These are phyloP conservation scores for Epistrophella euchroma DNA, from an alignment of 2,888 invertebrate genomes.

Conservation along the genomic window DNA sequence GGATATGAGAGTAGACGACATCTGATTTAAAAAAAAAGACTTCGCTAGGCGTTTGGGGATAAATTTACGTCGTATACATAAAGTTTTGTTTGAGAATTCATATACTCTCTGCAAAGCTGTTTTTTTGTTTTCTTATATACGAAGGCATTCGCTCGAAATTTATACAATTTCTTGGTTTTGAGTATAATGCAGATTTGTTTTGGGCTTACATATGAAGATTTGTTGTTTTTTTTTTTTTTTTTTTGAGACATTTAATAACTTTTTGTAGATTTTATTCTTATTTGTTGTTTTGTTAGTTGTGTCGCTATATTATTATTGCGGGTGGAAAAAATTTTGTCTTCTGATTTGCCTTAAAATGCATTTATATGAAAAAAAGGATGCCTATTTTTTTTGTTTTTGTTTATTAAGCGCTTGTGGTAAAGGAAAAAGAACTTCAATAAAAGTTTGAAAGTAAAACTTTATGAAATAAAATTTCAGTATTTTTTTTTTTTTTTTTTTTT, in stretches of 20 bases:
- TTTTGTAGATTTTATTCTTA: slow-evolving; percentile 1
- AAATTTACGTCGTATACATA: slow-evolving; percentile 1
- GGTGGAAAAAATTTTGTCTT: background rate
- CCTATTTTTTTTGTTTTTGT: background rate
- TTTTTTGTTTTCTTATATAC: slow-evolving; percentile 3
- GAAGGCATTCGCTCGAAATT: slow-evolving; percentile 28
- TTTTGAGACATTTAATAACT: slow-evolving; percentile 24
- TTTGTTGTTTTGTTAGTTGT: background rate
- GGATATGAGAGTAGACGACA: slow-evolving; percentile 12
- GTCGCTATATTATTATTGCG: slow-evolving; percentile 2
- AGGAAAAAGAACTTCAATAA: background rate
- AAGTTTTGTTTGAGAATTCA: slow-evolving; percentile 22
- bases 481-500: too few species aligned
- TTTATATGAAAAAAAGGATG: slow-evolving; percentile 12
- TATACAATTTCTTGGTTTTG: slow-evolving; percentile 35
- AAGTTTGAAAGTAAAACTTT: background rate
- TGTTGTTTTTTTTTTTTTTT: background rate
- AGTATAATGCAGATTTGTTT: slow-evolving; percentile 39
- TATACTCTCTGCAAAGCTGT: background rate
- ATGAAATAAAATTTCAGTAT: too few species aligned
- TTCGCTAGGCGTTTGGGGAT: slow-evolving; percentile 17
- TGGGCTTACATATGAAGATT: slow-evolving; percentile 16
- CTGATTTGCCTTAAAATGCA: background rate
- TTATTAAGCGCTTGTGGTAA: background rate
- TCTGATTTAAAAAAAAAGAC: slow-evolving; percentile 26